These are phyloP conservation scores for Percopsis omiscomaycus DNA, from an alignment of 2,797 vertebrate genomes.

Conservation along the genomic window DNA sequence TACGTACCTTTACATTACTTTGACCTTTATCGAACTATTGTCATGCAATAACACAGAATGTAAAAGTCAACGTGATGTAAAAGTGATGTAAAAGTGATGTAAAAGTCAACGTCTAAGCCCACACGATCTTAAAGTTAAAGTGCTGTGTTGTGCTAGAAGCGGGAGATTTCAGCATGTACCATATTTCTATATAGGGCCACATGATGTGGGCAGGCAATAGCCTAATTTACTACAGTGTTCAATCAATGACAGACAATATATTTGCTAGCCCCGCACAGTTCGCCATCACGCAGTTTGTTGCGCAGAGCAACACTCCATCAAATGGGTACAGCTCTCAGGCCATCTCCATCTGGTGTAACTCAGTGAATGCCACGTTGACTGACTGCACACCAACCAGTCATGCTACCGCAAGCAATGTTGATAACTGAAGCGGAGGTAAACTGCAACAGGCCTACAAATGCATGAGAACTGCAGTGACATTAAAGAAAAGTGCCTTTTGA, in stretches of 20 bases:
- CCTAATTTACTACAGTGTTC: conserved; percentile 59
- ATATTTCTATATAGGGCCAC: conserved; percentile 18
- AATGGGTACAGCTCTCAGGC: no score
- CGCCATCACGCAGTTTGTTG: conserved; percentile 36
- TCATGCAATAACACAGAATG: no score
- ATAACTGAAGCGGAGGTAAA: background rate
- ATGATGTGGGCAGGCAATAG: conserved; percentile 41
- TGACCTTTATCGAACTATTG: no score
- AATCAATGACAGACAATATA: conserved; percentile 57
- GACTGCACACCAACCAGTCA: background rate
- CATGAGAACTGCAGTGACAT: conserved; percentile 22
- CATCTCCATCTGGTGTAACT: no score
- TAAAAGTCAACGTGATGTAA: no score
- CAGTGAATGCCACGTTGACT: background rate
- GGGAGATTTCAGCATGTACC: conserved; percentile 12
- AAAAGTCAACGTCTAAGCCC: background rate
- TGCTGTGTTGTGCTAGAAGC: conserved; percentile 11
- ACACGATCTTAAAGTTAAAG: conserved; percentile 15
- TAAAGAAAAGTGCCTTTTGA: conserved; percentile 15
- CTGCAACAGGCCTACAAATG: conserved; percentile 10
- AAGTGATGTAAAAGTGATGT: no score
- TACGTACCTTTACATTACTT: no score
- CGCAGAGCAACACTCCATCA: conserved; percentile 35
- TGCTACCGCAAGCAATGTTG: background rate
- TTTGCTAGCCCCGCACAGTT: conserved; percentile 52